Evolutionary conservation across 2,113 vertebrate species (phyloP).

Genomic region (Stegostoma tigrinum): DNA sequence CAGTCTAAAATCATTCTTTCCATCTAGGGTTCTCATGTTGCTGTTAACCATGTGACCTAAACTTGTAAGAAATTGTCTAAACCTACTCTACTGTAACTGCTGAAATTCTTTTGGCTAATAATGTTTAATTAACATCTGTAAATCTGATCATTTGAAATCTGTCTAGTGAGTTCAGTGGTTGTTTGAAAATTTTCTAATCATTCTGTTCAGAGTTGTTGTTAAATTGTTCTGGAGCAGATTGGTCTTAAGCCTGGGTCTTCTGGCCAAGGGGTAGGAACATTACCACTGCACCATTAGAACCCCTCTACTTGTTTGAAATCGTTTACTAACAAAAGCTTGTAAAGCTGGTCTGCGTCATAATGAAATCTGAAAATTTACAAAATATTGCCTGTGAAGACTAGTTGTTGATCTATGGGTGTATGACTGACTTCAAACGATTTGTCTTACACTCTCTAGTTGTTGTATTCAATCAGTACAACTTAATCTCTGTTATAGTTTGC

Average conservation of each 20-base stretch:
- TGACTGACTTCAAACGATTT: slow-evolving; percentile 1
- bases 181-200: not conserved
- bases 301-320: not conserved
- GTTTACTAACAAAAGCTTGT: not conserved
- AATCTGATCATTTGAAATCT: not conserved
- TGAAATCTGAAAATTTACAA: not conserved
- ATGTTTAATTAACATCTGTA: not conserved
- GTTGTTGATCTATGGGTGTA: not conserved
- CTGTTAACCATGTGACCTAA: not conserved
- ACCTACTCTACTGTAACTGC: not conserved
- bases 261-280: no score
- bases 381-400: not conserved
- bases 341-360: not conserved
- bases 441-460: not conserved
- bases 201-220: no score
- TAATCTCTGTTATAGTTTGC: not conserved
- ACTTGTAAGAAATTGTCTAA: not conserved
- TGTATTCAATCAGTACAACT: not conserved
- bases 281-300: no score
- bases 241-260: no score
- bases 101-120: not conserved
- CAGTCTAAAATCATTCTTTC: not conserved
- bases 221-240: no score
- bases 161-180: not conserved
- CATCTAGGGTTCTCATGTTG: not conserved